Evolutionary conservation across 2,797 vertebrate genomes (phyloP).

Genomic region (Helarctos malayanus): DNA sequence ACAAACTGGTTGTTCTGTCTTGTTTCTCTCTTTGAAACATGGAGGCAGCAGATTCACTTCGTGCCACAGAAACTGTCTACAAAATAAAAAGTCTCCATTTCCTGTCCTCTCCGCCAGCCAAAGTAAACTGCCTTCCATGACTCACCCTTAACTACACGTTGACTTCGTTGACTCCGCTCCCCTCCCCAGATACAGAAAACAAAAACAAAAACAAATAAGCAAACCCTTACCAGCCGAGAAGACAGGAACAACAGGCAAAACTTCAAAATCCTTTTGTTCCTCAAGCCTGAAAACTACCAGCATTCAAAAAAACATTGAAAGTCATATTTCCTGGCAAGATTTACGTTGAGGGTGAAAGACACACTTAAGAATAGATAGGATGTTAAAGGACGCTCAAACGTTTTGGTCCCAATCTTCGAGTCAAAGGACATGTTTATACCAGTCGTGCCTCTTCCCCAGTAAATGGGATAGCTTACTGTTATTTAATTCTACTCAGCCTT

Average conservation of each 20-base stretch:
- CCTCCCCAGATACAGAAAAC: neutral
- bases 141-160: neutral
- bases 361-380: neutral
- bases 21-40: slow-evolving; percentile 59
- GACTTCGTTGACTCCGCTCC: neutral
- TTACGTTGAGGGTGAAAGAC: neutral
- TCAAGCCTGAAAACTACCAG: neutral
- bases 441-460: neutral
- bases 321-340: neutral
- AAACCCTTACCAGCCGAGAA: slow-evolving; percentile 15
- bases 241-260: neutral
- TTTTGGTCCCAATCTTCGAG: neutral
- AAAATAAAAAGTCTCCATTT: neutral
- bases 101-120: neutral
- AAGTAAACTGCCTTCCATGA: neutral
- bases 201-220: neutral
- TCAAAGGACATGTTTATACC: neutral
- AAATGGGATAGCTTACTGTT: neutral
- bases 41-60: neutral
- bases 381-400: neutral
- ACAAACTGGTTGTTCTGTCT: neutral
- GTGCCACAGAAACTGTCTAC: slow-evolving; percentile 12
- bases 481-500: neutral
- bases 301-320: neutral
- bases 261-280: neutral